phyloP scores from a whole-genome alignment of 2,113 vertebrate genomes.

The Ceyx melanurus region DNA sequence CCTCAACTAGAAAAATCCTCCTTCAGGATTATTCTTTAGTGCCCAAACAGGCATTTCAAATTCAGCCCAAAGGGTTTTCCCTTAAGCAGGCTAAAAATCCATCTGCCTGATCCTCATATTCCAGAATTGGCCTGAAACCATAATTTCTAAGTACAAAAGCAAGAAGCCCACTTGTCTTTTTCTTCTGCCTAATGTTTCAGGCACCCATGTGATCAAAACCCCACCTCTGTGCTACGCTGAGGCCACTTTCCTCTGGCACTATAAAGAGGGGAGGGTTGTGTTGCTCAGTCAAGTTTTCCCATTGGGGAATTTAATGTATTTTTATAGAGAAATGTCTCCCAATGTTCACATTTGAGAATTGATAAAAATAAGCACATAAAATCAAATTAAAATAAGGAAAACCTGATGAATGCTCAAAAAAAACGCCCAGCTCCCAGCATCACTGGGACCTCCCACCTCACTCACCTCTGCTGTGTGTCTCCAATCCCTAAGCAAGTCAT shows the following conservation, averaged over 20 bases:
- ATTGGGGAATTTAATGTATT: neutral
- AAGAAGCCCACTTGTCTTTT: neutral
- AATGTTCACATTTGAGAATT: neutral
- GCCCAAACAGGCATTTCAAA: neutral
- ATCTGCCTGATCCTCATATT: neutral
- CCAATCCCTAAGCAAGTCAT: neutral
- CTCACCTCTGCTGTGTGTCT: neutral
- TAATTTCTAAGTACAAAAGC: neutral
- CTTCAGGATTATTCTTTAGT: neutral
- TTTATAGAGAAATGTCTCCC: neutral
- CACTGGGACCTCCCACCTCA: fast-evolving
- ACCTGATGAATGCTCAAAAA: neutral
- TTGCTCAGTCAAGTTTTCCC: neutral
- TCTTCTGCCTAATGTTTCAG: neutral
- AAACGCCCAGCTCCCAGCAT: neutral
- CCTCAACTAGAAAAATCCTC: neutral
- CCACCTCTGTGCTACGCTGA: fast-evolving
- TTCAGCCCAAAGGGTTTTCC: neutral
- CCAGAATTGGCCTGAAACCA: neutral
- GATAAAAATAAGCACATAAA: neutral
- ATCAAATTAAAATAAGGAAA: neutral
- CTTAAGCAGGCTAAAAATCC: neutral
- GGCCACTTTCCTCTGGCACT: neutral
- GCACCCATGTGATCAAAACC: neutral
- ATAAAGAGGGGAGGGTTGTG: neutral